These are phyloP conservation scores for Dascyllus trimaculatus DNA, from an alignment of 2,113 vertebrate species.

Conservation along the genomic window DNA sequence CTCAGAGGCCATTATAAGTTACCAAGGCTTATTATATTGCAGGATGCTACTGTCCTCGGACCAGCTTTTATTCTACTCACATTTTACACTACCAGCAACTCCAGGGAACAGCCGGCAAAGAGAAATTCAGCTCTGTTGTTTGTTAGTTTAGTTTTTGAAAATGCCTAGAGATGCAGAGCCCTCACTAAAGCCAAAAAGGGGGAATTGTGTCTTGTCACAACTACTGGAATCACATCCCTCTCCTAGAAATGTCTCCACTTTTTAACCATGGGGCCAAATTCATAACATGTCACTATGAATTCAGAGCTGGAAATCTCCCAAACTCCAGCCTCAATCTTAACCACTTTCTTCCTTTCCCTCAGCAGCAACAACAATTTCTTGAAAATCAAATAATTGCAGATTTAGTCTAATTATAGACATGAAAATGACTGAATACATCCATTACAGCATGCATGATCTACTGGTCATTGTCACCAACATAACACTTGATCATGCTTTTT, in stretches of 20 bases:
- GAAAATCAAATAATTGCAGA: background rate
- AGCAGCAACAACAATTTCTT: background rate
- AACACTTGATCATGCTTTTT: background rate
- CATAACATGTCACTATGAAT: constrained; percentile 7
- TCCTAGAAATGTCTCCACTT: constrained; percentile 11
- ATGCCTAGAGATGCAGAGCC: constrained; percentile 43
- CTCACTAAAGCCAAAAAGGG: constrained; percentile 28
- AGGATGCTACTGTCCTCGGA: constrained; percentile 54
- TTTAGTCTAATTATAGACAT: background rate
- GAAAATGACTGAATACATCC: background rate
- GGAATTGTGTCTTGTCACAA: constrained; percentile 32
- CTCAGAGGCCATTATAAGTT: constrained; percentile 67
- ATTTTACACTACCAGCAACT: constrained; percentile 31
- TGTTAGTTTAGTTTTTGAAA: constrained; percentile 34
- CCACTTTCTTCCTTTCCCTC: background rate
- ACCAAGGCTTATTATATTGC: constrained; percentile 43
- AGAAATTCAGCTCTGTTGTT: constrained; percentile 26
- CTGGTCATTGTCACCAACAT: background rate
- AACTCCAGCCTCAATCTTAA: background rate
- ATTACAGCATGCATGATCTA: background rate
- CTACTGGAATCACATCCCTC: constrained; percentile 40
- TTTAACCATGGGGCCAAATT: constrained; percentile 25
- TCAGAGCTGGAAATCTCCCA: constrained; percentile 3
- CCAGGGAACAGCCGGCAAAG: constrained; percentile 15
- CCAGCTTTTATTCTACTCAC: constrained; percentile 53